Base-by-base conservation (phyloP, 2,113 vertebrate species). In the Ptychochromis oligacanthus region DNA sequence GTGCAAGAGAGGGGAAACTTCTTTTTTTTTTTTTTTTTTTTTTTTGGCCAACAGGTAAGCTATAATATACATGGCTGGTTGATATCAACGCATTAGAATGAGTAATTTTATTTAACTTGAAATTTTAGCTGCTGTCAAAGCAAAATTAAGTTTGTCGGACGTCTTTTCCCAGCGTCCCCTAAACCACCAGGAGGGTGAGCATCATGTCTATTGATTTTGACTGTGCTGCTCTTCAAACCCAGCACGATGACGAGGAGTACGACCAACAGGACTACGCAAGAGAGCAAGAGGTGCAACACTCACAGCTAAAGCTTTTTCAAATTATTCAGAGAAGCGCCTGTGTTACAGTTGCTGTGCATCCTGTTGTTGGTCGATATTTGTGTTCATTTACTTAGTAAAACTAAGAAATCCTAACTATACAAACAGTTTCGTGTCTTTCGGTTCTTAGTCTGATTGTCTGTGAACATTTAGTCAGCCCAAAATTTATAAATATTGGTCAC, bases 151-250 rank as follows among this genome's bases (percentile, higher is more conserved):
- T 81, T 81, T 56, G 12, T 55, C 79, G 11, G 17, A 31, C 2
- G 0, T 80, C 12, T 65, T 62, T 43, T 22, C 18, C 15, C 10
- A 75, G 61, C 26, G 13, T 28, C 74, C 20, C n/a, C 6, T 34
- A 2, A 54, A 54, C 52, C 40, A 52, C 58, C 70, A 26, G 6
- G 65, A 80, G 80, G 24, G 20, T 78, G 60, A n/a, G 43, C 82
- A 88, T 38, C 64, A 96, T 96, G 96, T 96, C 96, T 10, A 95
- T 96, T 64, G 96, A 96, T 83, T 96, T 96, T 79, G 96, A 96
- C 81, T 95, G 94, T 13, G 95, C 93, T 85, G 94, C 95, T 77
- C 91, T 96, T 75, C 95, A 95, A 88, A 96, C 93, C 7, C 96
- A 95, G 61, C 94, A 95, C 7, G 95, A 95, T 12, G 94, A 96